Conservation (phyloP, 1,140 invertebrate species). For the Aphelinus certus region DNA sequence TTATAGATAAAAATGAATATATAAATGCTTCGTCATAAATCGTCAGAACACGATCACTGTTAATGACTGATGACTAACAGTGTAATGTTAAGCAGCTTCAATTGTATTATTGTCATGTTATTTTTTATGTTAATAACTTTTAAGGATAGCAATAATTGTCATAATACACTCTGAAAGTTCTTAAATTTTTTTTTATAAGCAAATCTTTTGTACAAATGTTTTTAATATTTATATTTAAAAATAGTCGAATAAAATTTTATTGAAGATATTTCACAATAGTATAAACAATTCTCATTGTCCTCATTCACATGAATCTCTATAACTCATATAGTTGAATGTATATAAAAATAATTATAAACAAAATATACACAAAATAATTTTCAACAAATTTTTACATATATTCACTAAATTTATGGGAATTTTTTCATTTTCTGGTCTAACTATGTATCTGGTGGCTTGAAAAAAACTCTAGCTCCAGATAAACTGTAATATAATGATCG, state of each 20-base stretch:
- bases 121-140: slow-evolving; percentile 13
- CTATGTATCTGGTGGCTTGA: slow-evolving; percentile 68
- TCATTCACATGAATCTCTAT: neutral
- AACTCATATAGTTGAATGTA: slow-evolving; percentile 3
- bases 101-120: slow-evolving; percentile 25
- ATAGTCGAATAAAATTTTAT: slow-evolving; percentile 23
- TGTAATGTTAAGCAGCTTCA: slow-evolving; percentile 4
- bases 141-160: slow-evolving; percentile 18
- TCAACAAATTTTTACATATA: slow-evolving; percentile 15
- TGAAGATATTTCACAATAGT: slow-evolving; percentile 7
- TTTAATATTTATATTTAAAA: slow-evolving; percentile 21
- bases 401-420: neutral
- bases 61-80: slow-evolving; percentile 6
- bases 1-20: slow-evolving; percentile 37
- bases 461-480: slow-evolving; percentile 94
- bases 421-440: neutral
- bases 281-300: neutral
- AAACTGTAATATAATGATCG: slow-evolving; percentile 90
- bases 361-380: slow-evolving; percentile 29
- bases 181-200: slow-evolving; percentile 15
- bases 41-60: slow-evolving; percentile 26
- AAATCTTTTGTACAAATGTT: slow-evolving; percentile 27
- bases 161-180: neutral
- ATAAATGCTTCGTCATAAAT: slow-evolving; percentile 35
- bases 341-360: slow-evolving; percentile 32